phyloP scores from a whole-genome alignment of 2,797 vertebrate genomes.

The Liasis olivaceus region DNA sequence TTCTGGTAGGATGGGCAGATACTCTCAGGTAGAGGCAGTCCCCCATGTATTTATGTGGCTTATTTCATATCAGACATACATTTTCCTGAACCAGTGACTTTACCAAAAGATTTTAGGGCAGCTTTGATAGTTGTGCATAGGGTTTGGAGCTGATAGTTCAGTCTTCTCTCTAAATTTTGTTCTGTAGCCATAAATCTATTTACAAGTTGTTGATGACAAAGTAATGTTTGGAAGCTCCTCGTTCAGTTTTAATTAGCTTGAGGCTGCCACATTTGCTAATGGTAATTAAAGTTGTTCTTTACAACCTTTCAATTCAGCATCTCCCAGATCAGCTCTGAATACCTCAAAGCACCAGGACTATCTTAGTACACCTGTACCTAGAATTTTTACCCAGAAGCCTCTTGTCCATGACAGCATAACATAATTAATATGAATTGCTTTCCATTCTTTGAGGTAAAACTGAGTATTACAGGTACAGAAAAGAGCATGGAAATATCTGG shows the following conservation, averaged over 20 bases:
- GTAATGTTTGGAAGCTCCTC: background rate
- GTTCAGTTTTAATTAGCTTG: background rate
- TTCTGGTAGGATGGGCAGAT: background rate
- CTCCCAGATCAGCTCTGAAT: background rate
- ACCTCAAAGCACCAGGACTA: background rate
- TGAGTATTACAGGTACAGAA: conserved; percentile 5
- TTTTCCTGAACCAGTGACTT: background rate
- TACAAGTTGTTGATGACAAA: background rate
- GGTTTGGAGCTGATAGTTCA: background rate
- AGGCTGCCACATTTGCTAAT: background rate
- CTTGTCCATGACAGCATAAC: background rate
- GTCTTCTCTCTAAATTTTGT: background rate
- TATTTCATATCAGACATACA: background rate
- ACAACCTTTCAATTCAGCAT: background rate
- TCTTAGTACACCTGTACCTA: background rate
- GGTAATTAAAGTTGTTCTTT: background rate
- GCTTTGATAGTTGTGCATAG: background rate
- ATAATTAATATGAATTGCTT: background rate
- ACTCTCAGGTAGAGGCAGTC: background rate
- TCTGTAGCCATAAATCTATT: background rate
- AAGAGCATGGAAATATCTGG: background rate
- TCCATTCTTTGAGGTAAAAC: background rate
- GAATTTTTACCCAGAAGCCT: background rate
- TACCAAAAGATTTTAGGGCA: background rate
- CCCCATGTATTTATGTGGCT: background rate